Base-by-base conservation (phyloP, 2,797 vertebrate genomes). In the Leptatherina wallacei region DNA sequence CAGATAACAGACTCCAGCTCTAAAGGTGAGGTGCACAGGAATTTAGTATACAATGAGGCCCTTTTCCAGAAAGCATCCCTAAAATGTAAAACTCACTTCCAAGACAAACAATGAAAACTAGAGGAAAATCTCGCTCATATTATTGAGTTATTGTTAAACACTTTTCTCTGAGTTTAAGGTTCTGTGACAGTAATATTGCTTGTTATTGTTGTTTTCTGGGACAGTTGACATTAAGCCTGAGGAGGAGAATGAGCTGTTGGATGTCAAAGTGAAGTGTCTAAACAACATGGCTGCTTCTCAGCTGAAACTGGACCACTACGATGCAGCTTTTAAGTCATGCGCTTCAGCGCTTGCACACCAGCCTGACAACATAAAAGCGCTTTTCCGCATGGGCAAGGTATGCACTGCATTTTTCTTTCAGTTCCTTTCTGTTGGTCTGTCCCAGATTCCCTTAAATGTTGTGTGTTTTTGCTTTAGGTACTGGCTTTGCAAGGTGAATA, bases 261-360 rank as follows among this genome's bases (percentile, higher is more conserved):
- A 96, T 0, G 94, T 99, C 75, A 97, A 97, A 91, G 95, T 99
- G 76, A 99, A 99, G 80, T 99, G 98, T 92, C 92, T 99, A 68
- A 99, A 99, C 93, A 99, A 99, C 91, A 95, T 99, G 93, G 98
- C 98, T 0, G 98, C 98, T 0, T 95, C 97, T 1, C 97, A 99
- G 90, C 94, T 99, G 13, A 99, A 99, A 78, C 78, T 99, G 77
- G 96, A 99, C 84, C 98, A 98, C 85, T 95, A 96, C 10, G 96
- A 98, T 0, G 97, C 97, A 0, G 98, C 97, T 0, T 91, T 98
- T 51, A 96, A 96, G 68, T 97, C 97, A 60, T 99, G 98, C 62
- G 94, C 96, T 75, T 94, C 93, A 0, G 98, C 96, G 12, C 90
- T 99, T 7, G 92, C 92, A 58, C 96, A 97, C 80, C 96, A 99